Conservation (phyloP, 2,888 invertebrate genomes). For the Diadromus collaris region DNA sequence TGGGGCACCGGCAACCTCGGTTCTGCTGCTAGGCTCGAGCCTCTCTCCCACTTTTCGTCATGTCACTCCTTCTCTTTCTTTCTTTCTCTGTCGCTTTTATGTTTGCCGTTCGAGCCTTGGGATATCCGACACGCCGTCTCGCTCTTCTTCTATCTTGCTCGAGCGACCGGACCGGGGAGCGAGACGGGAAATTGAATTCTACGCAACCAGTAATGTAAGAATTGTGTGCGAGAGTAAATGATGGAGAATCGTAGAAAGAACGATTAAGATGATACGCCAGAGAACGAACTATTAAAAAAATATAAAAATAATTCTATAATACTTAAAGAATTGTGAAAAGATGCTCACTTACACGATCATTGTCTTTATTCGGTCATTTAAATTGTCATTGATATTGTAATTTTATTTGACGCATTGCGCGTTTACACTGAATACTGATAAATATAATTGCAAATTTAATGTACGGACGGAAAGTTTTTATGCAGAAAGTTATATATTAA, state of each 20-base stretch:
- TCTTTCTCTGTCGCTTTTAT: slow-evolving; percentile 47
- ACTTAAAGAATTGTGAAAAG: neutral
- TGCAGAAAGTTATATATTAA: too few species aligned
- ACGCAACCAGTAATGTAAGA: slow-evolving; percentile 23
- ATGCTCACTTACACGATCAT: neutral
- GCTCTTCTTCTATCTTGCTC: slow-evolving; percentile 24
- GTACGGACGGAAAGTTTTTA: too few species aligned
- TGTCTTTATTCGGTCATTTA: neutral
- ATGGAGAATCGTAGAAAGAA: slow-evolving; percentile 67
- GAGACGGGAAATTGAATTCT: slow-evolving; percentile 50
- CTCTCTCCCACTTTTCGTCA: slow-evolving; percentile 48
- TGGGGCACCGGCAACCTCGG: slow-evolving; percentile 52
- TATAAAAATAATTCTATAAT: neutral
- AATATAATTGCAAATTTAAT: too few species aligned
- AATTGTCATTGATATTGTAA: too few species aligned
- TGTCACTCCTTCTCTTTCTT: slow-evolving; percentile 44
- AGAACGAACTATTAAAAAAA: neutral
- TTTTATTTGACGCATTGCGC: too few species aligned
- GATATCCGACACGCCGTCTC: slow-evolving; percentile 10
- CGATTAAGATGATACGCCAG: slow-evolving; percentile 63
- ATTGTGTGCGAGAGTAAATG: slow-evolving; percentile 29
- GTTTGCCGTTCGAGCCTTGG: slow-evolving; percentile 35
- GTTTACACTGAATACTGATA: too few species aligned
- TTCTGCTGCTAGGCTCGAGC: slow-evolving; percentile 37
- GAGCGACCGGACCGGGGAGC: slow-evolving; percentile 19